phyloP scores from a whole-genome alignment of 2,113 vertebrate species.

The Nyctereutes procyonoides region DNA sequence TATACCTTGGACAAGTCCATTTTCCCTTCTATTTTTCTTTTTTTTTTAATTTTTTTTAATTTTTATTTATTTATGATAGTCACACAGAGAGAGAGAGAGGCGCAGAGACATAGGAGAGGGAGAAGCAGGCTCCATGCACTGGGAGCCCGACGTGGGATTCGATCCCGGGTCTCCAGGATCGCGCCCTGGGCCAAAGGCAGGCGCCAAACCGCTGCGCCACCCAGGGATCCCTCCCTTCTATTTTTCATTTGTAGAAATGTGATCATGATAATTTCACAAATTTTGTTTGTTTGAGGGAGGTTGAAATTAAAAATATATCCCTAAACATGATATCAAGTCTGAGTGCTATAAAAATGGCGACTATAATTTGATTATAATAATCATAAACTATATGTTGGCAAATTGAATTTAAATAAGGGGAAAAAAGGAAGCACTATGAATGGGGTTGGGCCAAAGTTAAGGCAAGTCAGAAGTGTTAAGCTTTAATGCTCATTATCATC shows the following conservation, averaged over 20 bases:
- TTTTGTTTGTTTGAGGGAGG: not conserved
- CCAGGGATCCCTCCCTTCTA: too few species aligned
- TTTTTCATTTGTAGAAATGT: not conserved
- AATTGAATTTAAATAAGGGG: too few species aligned
- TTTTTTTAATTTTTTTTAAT: too few species aligned
- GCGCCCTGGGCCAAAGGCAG: too few species aligned
- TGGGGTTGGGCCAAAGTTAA: not conserved
- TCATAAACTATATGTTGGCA: not conserved
- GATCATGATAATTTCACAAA: not conserved
- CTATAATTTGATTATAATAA: not conserved
- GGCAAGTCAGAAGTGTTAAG: not conserved
- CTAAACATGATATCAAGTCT: slow-evolving; percentile 4
- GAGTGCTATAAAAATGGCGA: slow-evolving; percentile 16
- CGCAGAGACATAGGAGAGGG: too few species aligned
- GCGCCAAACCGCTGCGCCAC: too few species aligned
- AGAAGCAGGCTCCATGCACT: too few species aligned
- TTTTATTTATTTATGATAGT: too few species aligned
- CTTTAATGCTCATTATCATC: not conserved
- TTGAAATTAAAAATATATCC: not conserved
- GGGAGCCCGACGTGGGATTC: too few species aligned
- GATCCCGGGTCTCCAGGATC: too few species aligned
- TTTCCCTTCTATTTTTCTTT: not conserved
- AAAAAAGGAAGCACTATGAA: not conserved
- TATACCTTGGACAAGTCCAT: not conserved
- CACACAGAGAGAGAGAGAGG: too few species aligned